Base-by-base conservation (phyloP, 1,140 invertebrate species). In the Zaprionus kolodkinae region DNA sequence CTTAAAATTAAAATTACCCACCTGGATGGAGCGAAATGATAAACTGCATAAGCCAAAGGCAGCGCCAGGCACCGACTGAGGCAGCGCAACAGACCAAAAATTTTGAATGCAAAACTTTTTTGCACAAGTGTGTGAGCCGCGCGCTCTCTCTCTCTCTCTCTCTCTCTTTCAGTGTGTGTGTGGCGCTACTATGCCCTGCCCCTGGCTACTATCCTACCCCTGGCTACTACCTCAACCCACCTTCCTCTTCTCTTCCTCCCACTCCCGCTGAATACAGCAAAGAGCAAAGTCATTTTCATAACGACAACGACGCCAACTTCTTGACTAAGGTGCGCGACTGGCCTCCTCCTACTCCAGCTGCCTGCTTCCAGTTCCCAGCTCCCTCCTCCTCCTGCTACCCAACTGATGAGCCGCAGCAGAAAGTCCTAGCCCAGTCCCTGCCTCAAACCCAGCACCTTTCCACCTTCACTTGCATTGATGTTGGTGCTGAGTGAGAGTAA, bases 1-100 rank as follows among this genome's bases (percentile, higher is more conserved):
- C 89, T 91, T 91, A 91, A 87, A 90, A 91, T 91, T 91, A 85
- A 91, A 91, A 90, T 91, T 90, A 85, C 86, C 83, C 85, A 87
- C 84, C 86, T 91, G 83, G 82, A 88, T 78, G 70, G 80, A 73
- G 85, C 75, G 74, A 91, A 89, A 91, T 91, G 90, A 91, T 91
- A 91, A 91, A 91, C 86, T 91, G 89, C 90, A 91, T 91, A 87
- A 85, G 86, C 70, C 68, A 72, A 75, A 64, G 65, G 78, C 72
- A 70, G 59, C n/a, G n/a, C n/a, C n/a, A n/a, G n/a, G n/a, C 40
- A 43, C 13, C 40, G 40, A 15, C 40, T 7, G n/a, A 15, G 40
- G 40, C 66, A 75, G 67, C 69, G 76, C 77, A 89, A 76, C 81
- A 81, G 68, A 76, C 78, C 72, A 81, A 82, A 84, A 87, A 91